Percentiles rank a stretch among this genome's conserved stretches.
phyloP scores from a whole-genome alignment of 2,113 vertebrate species.

The Psittacula cyanocephala region DNA sequence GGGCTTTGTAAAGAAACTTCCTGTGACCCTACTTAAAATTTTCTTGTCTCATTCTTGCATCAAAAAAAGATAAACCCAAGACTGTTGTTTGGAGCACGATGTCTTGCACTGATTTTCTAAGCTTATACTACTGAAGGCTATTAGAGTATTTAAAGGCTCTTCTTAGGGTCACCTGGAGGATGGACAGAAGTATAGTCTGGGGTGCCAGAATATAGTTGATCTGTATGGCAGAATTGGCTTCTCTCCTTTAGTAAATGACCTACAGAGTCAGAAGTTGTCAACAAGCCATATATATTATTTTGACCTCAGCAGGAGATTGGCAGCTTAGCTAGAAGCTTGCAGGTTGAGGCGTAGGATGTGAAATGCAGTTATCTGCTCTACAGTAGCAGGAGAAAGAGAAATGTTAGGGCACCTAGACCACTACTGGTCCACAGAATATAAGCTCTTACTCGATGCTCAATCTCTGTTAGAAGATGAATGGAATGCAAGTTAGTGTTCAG shows the following conservation, averaged over 20 bases:
- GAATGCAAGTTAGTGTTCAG: background rate
- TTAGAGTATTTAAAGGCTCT: background rate
- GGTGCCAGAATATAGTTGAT: background rate
- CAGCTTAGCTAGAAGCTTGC: background rate
- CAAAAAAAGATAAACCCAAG: background rate
- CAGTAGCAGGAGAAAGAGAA: background rate
- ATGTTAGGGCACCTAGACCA: background rate
- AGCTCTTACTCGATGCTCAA: background rate
- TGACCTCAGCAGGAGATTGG: background rate
- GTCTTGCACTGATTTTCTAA: background rate
- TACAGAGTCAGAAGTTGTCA: background rate
- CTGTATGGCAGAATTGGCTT: background rate
- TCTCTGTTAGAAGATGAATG: background rate
- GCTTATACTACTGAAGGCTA: background rate
- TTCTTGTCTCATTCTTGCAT: background rate
- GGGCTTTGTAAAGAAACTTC: conserved; percentile 1
- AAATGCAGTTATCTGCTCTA: background rate
- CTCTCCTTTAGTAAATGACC: background rate
- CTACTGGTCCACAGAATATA: background rate
- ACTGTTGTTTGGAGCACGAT: background rate
- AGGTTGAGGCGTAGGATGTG: background rate
- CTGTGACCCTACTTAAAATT: background rate
- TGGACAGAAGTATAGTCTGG: background rate
- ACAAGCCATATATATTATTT: background rate
- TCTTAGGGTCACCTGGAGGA: background rate